A percentile compares a stretch with the other conserved stretches of the same genome.
Conservation (phyloP, 35 echinoderm and acorn worm genomes). For the Chiridota heheva region DNA sequence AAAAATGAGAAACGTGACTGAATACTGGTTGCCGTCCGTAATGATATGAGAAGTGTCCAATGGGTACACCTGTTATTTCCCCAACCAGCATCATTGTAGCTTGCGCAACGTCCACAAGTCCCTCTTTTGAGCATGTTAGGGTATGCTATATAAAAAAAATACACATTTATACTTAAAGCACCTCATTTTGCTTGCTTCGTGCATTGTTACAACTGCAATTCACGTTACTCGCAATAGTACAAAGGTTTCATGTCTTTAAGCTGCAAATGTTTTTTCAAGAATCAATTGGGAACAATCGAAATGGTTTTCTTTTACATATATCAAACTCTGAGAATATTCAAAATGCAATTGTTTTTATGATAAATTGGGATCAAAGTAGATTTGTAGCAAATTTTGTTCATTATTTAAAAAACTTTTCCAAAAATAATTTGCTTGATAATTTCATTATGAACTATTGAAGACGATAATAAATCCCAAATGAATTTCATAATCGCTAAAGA, state of each 20-base stretch:
- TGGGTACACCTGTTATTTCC: not conserved
- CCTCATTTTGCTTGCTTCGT: not conserved
- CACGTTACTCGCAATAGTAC: too few relatives aligned
- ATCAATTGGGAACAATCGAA: too few relatives aligned
- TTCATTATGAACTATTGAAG: not conserved
- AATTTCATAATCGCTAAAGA: not conserved
- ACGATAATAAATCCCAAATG: not conserved
- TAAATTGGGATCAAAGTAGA: too few relatives aligned
- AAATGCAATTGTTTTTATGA: too few relatives aligned
- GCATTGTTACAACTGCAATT: not conserved
- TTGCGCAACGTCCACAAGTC: constrained; percentile 1
- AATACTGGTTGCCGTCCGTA: constrained; percentile 22
- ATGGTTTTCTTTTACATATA: too few relatives aligned
- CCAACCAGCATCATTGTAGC: constrained; percentile 35
- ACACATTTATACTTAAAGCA: not conserved
- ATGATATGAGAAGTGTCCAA: constrained; percentile 1
- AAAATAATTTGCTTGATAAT: too few relatives aligned
- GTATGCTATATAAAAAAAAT: not conserved
- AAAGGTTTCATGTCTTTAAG: too few relatives aligned
- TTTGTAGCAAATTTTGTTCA: too few relatives aligned
- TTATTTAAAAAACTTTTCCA: too few relatives aligned
- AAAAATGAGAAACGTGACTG: not conserved
- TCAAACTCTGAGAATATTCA: too few relatives aligned
- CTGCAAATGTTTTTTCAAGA: too few relatives aligned
- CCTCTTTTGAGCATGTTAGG: constrained; percentile 8